Percentiles rank a stretch among this genome's conserved stretches.
These are phyloP conservation scores for Chironomus tepperi DNA, from an alignment of 1,140 invertebrate genomes.

Conservation along the genomic window DNA sequence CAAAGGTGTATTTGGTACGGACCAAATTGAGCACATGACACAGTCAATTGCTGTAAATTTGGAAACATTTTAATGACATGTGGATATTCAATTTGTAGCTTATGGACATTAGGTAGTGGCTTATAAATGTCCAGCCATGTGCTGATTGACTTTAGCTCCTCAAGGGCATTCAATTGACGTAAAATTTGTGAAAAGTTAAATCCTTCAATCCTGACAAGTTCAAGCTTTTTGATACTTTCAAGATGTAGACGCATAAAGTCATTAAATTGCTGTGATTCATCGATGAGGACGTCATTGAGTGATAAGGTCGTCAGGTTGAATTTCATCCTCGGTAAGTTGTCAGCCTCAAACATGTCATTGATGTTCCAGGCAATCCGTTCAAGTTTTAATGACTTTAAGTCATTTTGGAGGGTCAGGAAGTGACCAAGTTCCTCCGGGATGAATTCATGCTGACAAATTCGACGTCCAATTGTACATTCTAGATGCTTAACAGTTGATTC, in stretches of 20 bases:
- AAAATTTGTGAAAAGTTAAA: neutral
- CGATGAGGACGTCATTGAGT: neutral
- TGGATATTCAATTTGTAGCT: neutral
- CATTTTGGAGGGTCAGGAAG: neutral
- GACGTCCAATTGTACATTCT: neutral
- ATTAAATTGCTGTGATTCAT: neutral
- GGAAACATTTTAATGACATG: neutral
- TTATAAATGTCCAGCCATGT: neutral
- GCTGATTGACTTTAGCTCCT: neutral
- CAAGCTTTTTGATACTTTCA: neutral
- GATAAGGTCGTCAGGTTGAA: neutral
- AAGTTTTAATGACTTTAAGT: neutral
- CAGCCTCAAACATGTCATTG: neutral
- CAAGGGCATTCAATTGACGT: neutral
- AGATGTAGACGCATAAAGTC: neutral
- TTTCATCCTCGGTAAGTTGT: neutral
- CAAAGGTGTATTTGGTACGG: neutral
- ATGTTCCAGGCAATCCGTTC: neutral
- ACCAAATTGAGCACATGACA: neutral
- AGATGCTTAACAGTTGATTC: neutral
- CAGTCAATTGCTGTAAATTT: neutral
- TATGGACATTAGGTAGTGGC: neutral
- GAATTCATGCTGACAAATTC: constrained; percentile 8
- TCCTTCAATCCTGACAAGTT: neutral
- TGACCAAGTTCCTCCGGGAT: neutral